Base-by-base conservation (phyloP, 2,888 invertebrate species). In the Halictus ligatus region DNA sequence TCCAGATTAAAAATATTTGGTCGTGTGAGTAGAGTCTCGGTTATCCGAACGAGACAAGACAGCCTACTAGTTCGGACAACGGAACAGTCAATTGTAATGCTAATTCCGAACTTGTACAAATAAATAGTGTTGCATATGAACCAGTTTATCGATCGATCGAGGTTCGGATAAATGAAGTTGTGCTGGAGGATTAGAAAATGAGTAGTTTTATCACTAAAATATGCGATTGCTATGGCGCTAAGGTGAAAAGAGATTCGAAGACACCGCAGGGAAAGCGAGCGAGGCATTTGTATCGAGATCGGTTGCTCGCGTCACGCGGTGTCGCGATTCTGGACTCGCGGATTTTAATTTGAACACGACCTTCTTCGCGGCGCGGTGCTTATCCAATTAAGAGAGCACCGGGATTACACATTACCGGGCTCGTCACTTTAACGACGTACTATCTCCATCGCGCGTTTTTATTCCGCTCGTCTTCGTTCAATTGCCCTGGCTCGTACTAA, bases 231-330 rank as follows among this genome's bases (percentile, higher is more conserved):
- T 29, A 29, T 29, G 29, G 29, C 29, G 29, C 2, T 29, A 29
- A 29, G 35, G 35, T 4, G 35, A 35, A 35, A 35, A 1, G 35
- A 35, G 35, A 35, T 8, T n/a, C 8, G 54, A 21, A 6, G 54
- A n/a, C 10, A 10, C 1, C 8, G 54, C 8, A 10, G 5, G 12
- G 25, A 2, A 60, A 25, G 25, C 13, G 25, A 25, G 25, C 25
- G 25, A n/a, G n/a, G 12, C 10, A 60, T n/a, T 60, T 79, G 75
- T 58, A 72, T 75, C 69, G 73, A n/a, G 64, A 85, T 75, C 78
- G 25, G 12, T 12, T 12, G 54, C 21, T 13, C 54, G 54, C 77
- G 35, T 75, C 72, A 79, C 60, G 71, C 8, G 25, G 54, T 64
- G 21, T 3, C 25, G 46, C 29, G 35, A n/a, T 60, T n/a, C 43